phyloP scores from a whole-genome alignment of 2,113 vertebrate species.

The Patagioenas fasciata region DNA sequence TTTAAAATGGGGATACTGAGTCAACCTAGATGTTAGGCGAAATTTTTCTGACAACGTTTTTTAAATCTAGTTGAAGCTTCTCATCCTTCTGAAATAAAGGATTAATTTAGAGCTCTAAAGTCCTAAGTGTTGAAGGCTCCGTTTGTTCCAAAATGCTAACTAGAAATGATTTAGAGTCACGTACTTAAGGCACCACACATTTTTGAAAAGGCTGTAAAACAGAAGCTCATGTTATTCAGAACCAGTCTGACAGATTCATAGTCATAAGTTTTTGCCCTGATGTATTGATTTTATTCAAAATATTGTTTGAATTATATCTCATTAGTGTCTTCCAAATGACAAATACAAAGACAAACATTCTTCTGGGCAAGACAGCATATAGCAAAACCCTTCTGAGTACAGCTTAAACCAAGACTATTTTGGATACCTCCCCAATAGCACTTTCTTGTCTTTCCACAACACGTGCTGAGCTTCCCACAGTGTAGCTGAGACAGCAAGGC shows the following conservation, averaged over 20 bases:
- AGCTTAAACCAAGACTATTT: not conserved
- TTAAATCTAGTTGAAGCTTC: not conserved
- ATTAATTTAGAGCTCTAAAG: not conserved
- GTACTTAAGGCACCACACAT: not conserved
- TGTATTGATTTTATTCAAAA: slow-evolving; percentile 29
- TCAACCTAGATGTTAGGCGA: not conserved
- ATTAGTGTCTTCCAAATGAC: slow-evolving; percentile 1
- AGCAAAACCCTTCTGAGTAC: not conserved
- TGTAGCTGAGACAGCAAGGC: not conserved
- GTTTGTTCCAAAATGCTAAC: slow-evolving; percentile 9
- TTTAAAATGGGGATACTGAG: not conserved
- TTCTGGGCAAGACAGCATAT: not conserved
- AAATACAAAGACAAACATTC: slow-evolving; percentile 11
- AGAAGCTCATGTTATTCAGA: slow-evolving; percentile 50
- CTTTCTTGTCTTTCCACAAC: not conserved
- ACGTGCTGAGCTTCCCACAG: not conserved
- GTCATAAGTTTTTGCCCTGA: not conserved
- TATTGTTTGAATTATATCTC: slow-evolving; percentile 11
- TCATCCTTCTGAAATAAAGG: not conserved
- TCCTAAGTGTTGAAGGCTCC: not conserved
- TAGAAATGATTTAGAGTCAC: not conserved
- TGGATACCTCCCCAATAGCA: not conserved
- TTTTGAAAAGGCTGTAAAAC: slow-evolving; percentile 2
- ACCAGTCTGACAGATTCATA: slow-evolving; percentile 31
- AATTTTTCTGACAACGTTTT: not conserved